phyloP scores from a whole-genome alignment of 2,888 invertebrate genomes.

The Drosophila yooni region DNA sequence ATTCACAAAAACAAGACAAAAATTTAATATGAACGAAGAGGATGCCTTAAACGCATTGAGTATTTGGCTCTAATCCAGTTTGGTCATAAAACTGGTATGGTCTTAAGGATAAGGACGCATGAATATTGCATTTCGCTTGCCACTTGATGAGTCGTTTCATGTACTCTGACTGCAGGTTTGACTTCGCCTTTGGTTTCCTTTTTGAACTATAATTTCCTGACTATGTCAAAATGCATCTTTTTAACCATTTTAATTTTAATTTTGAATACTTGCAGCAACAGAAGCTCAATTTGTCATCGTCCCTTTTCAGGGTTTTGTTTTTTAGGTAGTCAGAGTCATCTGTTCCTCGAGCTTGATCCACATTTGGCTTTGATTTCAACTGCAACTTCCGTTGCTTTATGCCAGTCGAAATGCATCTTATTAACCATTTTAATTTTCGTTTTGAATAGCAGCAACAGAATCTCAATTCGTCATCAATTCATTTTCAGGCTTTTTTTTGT shows the following conservation, averaged over 20 bases:
- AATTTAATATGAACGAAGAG: not conserved
- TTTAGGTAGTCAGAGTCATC: conserved; percentile 4
- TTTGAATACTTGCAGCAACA: conserved; percentile 51
- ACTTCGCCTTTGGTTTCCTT: not conserved
- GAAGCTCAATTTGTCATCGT: conserved; percentile 47
- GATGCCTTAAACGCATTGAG: conserved; percentile 10
- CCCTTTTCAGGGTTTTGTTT: not conserved
- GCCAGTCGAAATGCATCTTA: conserved; percentile 66
- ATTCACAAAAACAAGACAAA: not conserved
- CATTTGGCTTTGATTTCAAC: conserved; percentile 37
- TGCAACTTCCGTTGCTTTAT: not conserved
- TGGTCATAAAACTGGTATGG: conserved; percentile 2
- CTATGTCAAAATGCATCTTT: conserved; percentile 63
- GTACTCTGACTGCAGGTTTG: conserved; percentile 33
- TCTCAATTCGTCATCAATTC: conserved; percentile 44
- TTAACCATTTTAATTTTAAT: conserved; percentile 70
- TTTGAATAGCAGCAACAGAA: conserved; percentile 51
- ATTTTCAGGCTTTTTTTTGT: not conserved
- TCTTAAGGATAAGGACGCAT: conserved; percentile 20
- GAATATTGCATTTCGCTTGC: conserved; percentile 40
- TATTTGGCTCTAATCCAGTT: conserved; percentile 35
- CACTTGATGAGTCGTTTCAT: conserved; percentile 41
- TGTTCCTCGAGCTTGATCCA: conserved; percentile 50
- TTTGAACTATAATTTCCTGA: not conserved
- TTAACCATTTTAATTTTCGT: conserved; percentile 73